A percentile compares a stretch with the other conserved stretches of the same genome.
Conservation (phyloP, 2,888 invertebrate species). For the Synergus japonicus region DNA sequence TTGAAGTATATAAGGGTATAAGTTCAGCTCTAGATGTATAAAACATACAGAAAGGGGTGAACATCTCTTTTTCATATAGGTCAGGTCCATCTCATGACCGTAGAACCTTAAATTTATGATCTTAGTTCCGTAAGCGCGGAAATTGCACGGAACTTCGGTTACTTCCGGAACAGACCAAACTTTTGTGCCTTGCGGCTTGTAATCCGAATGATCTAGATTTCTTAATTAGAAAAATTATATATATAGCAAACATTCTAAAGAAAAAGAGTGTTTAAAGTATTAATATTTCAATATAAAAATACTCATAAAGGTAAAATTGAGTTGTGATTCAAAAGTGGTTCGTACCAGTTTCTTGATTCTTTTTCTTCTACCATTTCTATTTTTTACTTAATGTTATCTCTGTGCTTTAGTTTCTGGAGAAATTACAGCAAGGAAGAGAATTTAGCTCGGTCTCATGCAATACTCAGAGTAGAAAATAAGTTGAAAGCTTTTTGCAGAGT, state of each 20-base stretch:
- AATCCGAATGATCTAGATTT: neutral
- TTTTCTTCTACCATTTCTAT: neutral
- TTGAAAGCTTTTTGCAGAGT: no score
- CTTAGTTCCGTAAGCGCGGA: slow-evolving; percentile 33
- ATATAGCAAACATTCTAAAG: neutral
- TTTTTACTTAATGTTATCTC: no score
- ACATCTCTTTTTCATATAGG: neutral
- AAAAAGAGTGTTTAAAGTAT: no score
- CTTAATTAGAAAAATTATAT: neutral
- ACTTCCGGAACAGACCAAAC: slow-evolving; percentile 27
- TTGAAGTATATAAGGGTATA: neutral
- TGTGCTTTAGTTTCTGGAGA: no score
- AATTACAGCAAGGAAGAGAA: no score
- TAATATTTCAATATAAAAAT: no score
- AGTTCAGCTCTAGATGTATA: neutral
- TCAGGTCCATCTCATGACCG: slow-evolving; percentile 20
- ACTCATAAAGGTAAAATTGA: no score
- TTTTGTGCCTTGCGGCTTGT: neutral
- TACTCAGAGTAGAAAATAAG: no score
- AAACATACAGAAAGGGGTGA: neutral
- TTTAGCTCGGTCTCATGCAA: no score
- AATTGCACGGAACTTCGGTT: slow-evolving; percentile 36
- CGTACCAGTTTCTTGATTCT: neutral
- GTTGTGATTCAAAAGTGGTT: no score
- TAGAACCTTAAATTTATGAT: slow-evolving; percentile 38